Base-by-base conservation (phyloP, 2,113 vertebrate species). In the Pachyramphus minor region DNA sequence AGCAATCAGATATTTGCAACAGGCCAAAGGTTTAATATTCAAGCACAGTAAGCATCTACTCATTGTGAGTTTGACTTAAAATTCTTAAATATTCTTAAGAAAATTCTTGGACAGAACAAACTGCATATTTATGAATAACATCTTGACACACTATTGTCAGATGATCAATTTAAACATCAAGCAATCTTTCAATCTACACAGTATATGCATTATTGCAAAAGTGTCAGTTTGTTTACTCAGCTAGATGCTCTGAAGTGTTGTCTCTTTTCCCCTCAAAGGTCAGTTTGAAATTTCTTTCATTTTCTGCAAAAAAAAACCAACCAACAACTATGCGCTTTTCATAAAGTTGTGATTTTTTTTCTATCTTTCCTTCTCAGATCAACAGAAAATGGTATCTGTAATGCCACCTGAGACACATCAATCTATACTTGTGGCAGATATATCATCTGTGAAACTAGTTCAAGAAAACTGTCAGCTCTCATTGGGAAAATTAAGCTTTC, bases 401-500 rank as follows among this genome's bases (percentile, higher is more conserved):
- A 62, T 45, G 59, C 30, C 63, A 2, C 85, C 58, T 50, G 91
- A 94, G 75, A 82, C 59, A 73, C 71, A 93, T 96, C 87, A 90
- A 80, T 95, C 84, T 80, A 14, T 66, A 63, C 55, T 49, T 39
- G 19, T 19, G 33, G 72, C 82, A 94, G 74, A 90, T 91, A 90
- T 13, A 87, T 94, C 63, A 94, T 85, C 67, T 95, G n/a, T 53
- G 67, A 89, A 96, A 67, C 62, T 13, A 71, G 67, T 91, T 93
- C 49, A 93, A 83, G 62, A 95, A 91, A 93, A 62, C 87, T 90
- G 87, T 82, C 81, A 89, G 35, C 55, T 96, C 91, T 95, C 66
- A 73, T 79, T 62, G 84, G 74, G 84, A 96, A 95, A 94, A 91
- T 85, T 87, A 94, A 74, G 79, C 59, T 93, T 92, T 87, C 69